Evolutionary conservation across 2,797 vertebrate species (phyloP).

Genomic region (Danio aesculapii): DNA sequence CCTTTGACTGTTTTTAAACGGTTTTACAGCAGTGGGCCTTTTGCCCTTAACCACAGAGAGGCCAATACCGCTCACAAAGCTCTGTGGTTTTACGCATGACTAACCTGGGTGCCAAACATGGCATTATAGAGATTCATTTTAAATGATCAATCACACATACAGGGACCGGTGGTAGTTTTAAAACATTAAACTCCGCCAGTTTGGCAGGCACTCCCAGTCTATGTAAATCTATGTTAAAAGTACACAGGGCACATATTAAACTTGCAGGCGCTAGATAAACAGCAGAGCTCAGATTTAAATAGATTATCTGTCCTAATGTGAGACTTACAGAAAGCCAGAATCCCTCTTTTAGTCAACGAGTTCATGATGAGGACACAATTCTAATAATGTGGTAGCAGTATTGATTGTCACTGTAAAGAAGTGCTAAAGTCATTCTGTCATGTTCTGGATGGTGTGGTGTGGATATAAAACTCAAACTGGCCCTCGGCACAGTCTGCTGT

Average conservation of each 20-base stretch:
- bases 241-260: conserved; percentile 25
- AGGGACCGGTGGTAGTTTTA: conserved; percentile 12
- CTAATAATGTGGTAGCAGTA: conserved; percentile 26
- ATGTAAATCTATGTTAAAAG: conserved; percentile 19
- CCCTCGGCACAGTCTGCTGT: conserved; percentile 8
- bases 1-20: conserved; percentile 25
- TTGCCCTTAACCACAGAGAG: conserved; percentile 26
- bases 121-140: conserved; percentile 29
- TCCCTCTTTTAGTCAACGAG: conserved; percentile 28
- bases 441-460: conserved; percentile 9
- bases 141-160: conserved; percentile 32
- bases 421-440: conserved; percentile 29
- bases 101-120: conserved; percentile 22
- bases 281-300: not conserved
- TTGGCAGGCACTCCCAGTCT: conserved; percentile 24
- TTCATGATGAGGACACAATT: conserved; percentile 1
- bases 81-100: conserved; percentile 5
- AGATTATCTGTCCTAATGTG: conserved; percentile 1
- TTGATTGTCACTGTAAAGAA: conserved; percentile 25
- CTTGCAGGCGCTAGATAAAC: conserved; percentile 2
- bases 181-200: not conserved
- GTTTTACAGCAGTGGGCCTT: conserved; percentile 28
- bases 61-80: conserved; percentile 7
- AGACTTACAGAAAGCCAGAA: conserved; percentile 17
- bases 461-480: conserved; percentile 25